These are phyloP conservation scores for Apoda limacodes DNA, from an alignment of 2,888 invertebrate species.

Conservation along the genomic window DNA sequence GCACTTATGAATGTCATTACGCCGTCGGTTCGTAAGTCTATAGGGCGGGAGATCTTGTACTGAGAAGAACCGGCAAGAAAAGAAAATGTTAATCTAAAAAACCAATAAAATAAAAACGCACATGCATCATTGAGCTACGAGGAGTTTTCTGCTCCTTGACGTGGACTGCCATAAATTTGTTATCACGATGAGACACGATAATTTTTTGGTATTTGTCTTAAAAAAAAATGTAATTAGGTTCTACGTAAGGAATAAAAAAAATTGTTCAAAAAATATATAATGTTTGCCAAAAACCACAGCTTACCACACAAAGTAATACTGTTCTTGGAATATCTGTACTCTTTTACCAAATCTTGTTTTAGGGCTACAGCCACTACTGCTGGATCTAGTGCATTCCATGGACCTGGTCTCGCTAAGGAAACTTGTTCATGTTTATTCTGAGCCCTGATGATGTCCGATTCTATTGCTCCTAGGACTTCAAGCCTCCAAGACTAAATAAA, in stretches of 20 bases:
- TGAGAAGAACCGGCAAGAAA: too few relatives aligned
- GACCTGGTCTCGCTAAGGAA: slow-evolving; percentile 22
- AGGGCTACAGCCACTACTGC: slow-evolving; percentile 36
- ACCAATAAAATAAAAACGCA: too few relatives aligned
- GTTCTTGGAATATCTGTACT: slow-evolving; percentile 44
- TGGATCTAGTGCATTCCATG: slow-evolving; percentile 45
- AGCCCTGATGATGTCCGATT: slow-evolving; percentile 39
- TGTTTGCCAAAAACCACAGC: too few relatives aligned
- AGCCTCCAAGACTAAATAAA: slow-evolving; percentile 44
- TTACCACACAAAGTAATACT: slow-evolving; percentile 46
- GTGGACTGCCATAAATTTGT: too few relatives aligned
- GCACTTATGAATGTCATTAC: too few relatives aligned
- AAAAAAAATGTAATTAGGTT: not conserved
- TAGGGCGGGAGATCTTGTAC: too few relatives aligned
- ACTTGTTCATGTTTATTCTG: slow-evolving; percentile 43
- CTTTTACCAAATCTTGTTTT: slow-evolving; percentile 35
- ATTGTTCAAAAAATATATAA: slow-evolving; percentile 2
- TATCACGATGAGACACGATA: too few relatives aligned
- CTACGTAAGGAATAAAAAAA: too few relatives aligned
- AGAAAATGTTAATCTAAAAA: too few relatives aligned
- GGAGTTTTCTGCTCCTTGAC: too few relatives aligned
- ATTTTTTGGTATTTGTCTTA: not conserved
- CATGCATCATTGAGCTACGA: too few relatives aligned
- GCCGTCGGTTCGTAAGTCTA: too few relatives aligned
- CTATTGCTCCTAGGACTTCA: slow-evolving; percentile 36